Evolutionary conservation across 2,797 vertebrate species (phyloP).

Genomic region (Hippopotamyrus pictus): DNA sequence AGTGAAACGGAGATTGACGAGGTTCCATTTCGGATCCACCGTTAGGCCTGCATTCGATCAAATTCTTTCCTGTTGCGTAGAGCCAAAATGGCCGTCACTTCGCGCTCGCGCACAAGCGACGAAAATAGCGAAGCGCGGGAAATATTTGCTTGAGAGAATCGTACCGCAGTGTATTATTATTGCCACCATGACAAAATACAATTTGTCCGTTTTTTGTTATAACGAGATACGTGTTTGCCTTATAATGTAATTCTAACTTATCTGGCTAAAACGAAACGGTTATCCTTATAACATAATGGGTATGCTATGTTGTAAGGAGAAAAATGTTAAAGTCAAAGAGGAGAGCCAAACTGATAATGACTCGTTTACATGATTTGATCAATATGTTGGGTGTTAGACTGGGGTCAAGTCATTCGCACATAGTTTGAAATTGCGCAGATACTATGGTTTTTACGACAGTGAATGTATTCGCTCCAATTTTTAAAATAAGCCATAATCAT

Average conservation of each 20-base stretch:
- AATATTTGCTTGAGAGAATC: not conserved
- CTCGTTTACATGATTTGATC: not conserved
- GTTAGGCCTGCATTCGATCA: not conserved
- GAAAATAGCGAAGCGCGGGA: constrained; percentile 11
- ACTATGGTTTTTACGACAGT: not conserved
- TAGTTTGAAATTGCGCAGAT: not conserved
- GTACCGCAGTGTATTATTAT: not conserved
- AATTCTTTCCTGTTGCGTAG: not conserved
- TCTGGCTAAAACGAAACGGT: not conserved
- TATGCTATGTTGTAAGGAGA: not conserved
- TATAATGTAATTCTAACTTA: not conserved
- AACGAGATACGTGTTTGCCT: not conserved
- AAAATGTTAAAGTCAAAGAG: not conserved
- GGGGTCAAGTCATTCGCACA: not conserved
- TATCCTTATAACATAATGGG: not conserved
- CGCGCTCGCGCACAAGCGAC: too few relatives aligned
- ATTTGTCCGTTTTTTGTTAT: not conserved
- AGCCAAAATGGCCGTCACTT: constrained; percentile 8
- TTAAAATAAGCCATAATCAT: not conserved
- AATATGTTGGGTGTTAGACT: not conserved
- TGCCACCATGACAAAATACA: not conserved
- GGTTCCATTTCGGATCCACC: constrained; percentile 3
- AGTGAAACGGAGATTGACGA: not conserved
- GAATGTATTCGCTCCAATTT: not conserved
- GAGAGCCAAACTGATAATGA: not conserved